Conservation (phyloP, 2,888 invertebrate species). For the Chrysomela aeneicollis region DNA sequence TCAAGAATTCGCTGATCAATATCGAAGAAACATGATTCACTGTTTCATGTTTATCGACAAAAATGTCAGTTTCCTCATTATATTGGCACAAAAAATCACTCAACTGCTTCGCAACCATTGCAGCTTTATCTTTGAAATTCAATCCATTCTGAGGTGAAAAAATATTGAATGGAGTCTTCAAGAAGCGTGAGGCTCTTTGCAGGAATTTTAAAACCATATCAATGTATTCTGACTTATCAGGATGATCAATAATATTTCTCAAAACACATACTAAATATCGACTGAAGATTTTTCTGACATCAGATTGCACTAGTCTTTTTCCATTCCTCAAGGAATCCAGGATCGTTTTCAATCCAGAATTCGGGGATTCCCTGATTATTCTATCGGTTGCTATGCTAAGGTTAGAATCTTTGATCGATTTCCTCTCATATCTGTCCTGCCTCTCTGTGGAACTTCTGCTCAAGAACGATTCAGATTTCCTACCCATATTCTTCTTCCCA, state of each 20-base stretch:
- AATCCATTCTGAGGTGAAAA: constrained; percentile 66
- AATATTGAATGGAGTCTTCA: constrained; percentile 71
- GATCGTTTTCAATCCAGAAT: constrained; percentile 54
- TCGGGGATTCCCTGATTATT: constrained; percentile 54
- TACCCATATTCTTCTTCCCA: background rate
- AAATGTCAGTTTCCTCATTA: constrained; percentile 82
- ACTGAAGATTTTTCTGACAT: constrained; percentile 80
- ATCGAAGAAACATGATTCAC: constrained; percentile 66
- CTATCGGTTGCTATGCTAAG: constrained; percentile 57
- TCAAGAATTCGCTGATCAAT: constrained; percentile 69
- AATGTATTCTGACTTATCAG: constrained; percentile 67
- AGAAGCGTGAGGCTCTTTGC: constrained; percentile 73
- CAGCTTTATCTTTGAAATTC: constrained; percentile 82
- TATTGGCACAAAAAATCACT: constrained; percentile 86
- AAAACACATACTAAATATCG: constrained; percentile 79
- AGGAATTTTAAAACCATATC: constrained; percentile 80
- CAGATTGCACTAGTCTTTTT: constrained; percentile 73
- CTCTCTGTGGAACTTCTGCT: constrained; percentile 40
- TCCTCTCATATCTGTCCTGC: constrained; percentile 60
- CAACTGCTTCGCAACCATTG: constrained; percentile 82
- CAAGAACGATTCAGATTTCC: constrained; percentile 1
- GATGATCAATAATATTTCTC: constrained; percentile 69
- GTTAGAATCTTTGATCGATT: constrained; percentile 57
- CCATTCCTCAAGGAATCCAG: constrained; percentile 69
- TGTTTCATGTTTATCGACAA: constrained; percentile 74